Conservation (phyloP, 2,888 invertebrate genomes). For the Notodromas monacha region DNA sequence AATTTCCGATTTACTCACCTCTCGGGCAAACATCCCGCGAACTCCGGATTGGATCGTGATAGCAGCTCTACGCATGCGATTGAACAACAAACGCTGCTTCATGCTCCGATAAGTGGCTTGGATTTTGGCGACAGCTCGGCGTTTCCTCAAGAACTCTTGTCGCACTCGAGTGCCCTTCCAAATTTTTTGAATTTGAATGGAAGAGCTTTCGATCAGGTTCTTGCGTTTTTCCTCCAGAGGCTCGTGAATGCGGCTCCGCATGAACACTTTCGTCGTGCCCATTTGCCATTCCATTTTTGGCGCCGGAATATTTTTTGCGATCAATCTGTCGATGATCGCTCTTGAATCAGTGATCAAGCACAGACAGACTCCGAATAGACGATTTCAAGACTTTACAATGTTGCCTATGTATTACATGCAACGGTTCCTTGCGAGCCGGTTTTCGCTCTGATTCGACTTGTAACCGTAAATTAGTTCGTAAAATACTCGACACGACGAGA, state of each 20-base stretch:
- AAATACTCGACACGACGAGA: too few relatives aligned
- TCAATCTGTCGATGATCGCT: too few relatives aligned
- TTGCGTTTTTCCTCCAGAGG: slow-evolving; percentile 47
- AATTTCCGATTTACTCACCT: too few relatives aligned
- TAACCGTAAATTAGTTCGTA: too few relatives aligned
- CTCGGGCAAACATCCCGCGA: slow-evolving; percentile 58
- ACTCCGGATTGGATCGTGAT: slow-evolving; percentile 42
- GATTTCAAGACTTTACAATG: too few relatives aligned
- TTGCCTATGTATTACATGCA: too few relatives aligned
- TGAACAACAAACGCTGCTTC: slow-evolving; percentile 44
- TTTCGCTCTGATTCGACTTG: too few relatives aligned
- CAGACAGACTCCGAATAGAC: too few relatives aligned
- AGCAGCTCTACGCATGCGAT: slow-evolving; percentile 44
- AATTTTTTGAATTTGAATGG: slow-evolving; percentile 35
- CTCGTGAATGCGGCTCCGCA: slow-evolving; percentile 44
- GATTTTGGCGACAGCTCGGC: slow-evolving; percentile 32
- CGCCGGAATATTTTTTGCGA: background rate
- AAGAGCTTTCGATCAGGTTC: slow-evolving; percentile 30
- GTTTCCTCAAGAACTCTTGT: slow-evolving; percentile 28
- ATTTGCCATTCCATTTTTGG: slow-evolving; percentile 40
- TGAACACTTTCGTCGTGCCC: slow-evolving; percentile 52
- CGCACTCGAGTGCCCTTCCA: slow-evolving; percentile 31
- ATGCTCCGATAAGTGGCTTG: slow-evolving; percentile 58
- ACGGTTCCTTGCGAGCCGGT: too few relatives aligned
- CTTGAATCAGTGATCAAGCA: too few relatives aligned